Base-by-base conservation (phyloP, 2,797 vertebrate genomes). In the Coilia nasus region DNA sequence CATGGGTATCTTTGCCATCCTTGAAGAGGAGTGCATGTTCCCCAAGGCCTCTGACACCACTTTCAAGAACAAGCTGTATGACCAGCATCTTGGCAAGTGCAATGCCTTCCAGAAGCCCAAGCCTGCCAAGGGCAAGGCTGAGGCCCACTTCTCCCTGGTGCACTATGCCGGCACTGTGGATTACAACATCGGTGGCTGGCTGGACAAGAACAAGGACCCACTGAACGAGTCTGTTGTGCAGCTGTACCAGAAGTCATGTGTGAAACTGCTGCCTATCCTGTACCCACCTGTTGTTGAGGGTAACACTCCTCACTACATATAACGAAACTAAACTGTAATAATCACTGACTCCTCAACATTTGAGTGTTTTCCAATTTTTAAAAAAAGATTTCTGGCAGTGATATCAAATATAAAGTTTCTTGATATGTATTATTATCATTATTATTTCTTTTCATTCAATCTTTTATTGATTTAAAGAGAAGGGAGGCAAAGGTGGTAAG, bases 11-110 rank as follows among this genome's bases (percentile, higher is more conserved):
- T 96, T 97, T 91, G 96, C 96, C 90, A 96, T 96, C 88, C 93
- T 96, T 87, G 96, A 98, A 93, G 97, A 98, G 93, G 97, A 97
- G 93, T 97, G 96, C 88, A 97, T 97, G 97, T 97, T 97, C 93
- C 97, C 96, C 88, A 96, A 96, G 92, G 95, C 96, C 6, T 90
- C 95, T 84, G 96, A 97, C 87, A 93, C 90, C 44, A 95, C 95
- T 88, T 95, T 95, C 88, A 95, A 94, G 91, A 94, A 94, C 89
- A 95, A 98, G 92, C 87, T 96, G 64, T 96, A 96, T 10, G 96
- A 96, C 60, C 95, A 96, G 84, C 95, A 96, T 60, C 90, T 96
- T 85, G 95, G 95, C 82, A 94, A 96, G 89, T 82, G 90, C 2
- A 83, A 28, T 85, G 93, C 92, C 59, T 95, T 95, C 88, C 93